A percentile compares a stretch with the other conserved stretches of the same genome.
Conservation (phyloP, 2,113 vertebrate genomes). For the Gnathonemus longibarbis region DNA sequence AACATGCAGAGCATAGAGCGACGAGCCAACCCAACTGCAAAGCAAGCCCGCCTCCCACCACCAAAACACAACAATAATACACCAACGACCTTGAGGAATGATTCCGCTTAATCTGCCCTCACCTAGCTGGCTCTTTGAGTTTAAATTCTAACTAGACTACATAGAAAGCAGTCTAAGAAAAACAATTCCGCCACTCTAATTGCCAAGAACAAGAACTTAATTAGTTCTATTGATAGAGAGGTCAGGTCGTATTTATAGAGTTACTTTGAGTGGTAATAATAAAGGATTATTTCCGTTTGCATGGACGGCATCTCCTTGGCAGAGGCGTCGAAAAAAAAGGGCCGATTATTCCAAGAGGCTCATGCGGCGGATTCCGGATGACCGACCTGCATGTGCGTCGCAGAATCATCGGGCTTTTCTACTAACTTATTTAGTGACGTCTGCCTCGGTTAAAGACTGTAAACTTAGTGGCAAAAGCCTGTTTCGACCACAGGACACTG, state of each 20-base stretch:
- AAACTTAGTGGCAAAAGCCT: neutral
- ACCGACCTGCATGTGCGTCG: neutral
- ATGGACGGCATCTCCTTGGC: neutral
- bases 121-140: neutral
- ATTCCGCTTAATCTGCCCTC: neutral
- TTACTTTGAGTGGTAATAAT: neutral
- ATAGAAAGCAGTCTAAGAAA: neutral
- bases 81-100: neutral
- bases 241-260: neutral
- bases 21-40: neutral
- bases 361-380: neutral
- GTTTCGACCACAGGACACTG: neutral
- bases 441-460: neutral
- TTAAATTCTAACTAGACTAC: neutral
- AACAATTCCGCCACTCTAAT: neutral
- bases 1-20: neutral
- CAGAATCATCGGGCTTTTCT: neutral
- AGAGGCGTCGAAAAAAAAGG: neutral
- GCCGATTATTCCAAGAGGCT: neutral
- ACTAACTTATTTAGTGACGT: neutral
- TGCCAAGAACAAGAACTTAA: neutral
- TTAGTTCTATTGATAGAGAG: conserved; percentile 4
- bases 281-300: neutral
- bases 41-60: neutral
- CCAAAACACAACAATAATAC: neutral